Conservation (phyloP, 2,888 invertebrate species). For the Sminthurides aquaticus region DNA sequence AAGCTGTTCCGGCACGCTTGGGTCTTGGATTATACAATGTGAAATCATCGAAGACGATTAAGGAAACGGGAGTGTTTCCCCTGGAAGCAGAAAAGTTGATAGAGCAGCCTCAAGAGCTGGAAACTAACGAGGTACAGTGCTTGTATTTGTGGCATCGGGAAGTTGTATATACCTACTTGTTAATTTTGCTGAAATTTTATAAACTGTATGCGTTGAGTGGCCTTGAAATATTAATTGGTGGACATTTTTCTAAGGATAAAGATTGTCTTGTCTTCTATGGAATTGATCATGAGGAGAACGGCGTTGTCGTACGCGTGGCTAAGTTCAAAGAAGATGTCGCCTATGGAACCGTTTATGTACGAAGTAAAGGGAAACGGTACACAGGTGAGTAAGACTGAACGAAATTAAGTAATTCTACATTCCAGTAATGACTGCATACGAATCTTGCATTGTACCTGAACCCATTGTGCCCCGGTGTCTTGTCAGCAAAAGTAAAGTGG, state of each 20-base stretch:
- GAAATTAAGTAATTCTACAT: no score
- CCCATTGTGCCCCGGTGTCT: no score
- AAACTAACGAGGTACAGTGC: constrained; percentile 21
- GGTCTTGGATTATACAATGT: constrained; percentile 20
- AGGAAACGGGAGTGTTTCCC: constrained; percentile 29
- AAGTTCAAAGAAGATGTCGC: constrained; percentile 44
- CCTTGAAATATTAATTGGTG: constrained; percentile 3
- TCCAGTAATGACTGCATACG: no score
- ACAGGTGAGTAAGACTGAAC: constrained; percentile 17
- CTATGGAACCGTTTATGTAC: constrained; percentile 24
- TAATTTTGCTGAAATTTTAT: background rate
- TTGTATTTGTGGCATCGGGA: background rate
- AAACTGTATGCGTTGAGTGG: background rate
- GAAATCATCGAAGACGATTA: constrained; percentile 14
- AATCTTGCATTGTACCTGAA: no score
- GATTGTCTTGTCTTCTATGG: constrained; percentile 52
- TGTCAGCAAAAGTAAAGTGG: no score
- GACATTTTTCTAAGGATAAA: constrained; percentile 43
- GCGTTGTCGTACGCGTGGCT: constrained; percentile 53
- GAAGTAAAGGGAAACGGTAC: constrained; percentile 14
- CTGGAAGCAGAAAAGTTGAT: constrained; percentile 25
- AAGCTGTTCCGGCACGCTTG: constrained; percentile 25
- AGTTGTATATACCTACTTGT: background rate
- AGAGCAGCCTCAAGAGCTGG: constrained; percentile 25
- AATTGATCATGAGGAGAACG: constrained; percentile 54